These are phyloP conservation scores for Notechis scutatus DNA, from an alignment of 2,113 vertebrate genomes.

Conservation along the genomic window DNA sequence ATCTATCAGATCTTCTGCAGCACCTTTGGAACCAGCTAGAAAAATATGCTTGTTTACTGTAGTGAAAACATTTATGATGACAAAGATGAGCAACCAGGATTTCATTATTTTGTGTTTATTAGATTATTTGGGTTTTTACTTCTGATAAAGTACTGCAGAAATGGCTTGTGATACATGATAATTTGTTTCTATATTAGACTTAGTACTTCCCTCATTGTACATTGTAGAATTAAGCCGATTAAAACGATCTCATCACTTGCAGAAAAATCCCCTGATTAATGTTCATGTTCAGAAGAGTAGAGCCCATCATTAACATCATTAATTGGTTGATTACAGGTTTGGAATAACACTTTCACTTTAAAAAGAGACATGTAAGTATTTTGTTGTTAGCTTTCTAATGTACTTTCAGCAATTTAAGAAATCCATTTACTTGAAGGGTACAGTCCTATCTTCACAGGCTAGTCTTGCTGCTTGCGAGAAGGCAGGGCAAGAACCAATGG, in stretches of 20 bases:
- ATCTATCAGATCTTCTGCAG: neutral
- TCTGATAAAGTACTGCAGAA: slow-evolving; percentile 37
- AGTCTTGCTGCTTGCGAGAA: neutral
- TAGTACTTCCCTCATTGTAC: slow-evolving; percentile 27
- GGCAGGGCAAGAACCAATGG: neutral
- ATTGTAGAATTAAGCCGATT: slow-evolving; percentile 34
- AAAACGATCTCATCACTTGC: slow-evolving; percentile 35
- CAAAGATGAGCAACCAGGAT: slow-evolving; percentile 25
- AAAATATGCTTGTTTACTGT: slow-evolving; percentile 3
- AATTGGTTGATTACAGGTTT: slow-evolving; percentile 34
- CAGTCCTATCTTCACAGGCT: neutral
- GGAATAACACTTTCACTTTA: slow-evolving; percentile 32
- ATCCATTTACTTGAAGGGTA: slow-evolving; percentile 7
- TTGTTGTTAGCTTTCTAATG: slow-evolving; percentile 13
- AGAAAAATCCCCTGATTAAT: slow-evolving; percentile 46
- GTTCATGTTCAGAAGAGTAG: slow-evolving; percentile 33
- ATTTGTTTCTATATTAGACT: slow-evolving; percentile 41
- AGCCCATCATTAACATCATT: slow-evolving; percentile 40
- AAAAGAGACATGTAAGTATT: slow-evolving; percentile 35
- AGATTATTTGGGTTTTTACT: slow-evolving; percentile 31
- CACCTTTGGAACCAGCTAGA: slow-evolving; percentile 10
- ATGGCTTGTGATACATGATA: neutral
- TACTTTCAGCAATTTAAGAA: neutral
- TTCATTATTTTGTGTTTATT: slow-evolving; percentile 8
- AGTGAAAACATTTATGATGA: slow-evolving; percentile 30